phyloP scores from a whole-genome alignment of 2,888 invertebrate genomes.

The Caenorhabditis doughertyi region DNA sequence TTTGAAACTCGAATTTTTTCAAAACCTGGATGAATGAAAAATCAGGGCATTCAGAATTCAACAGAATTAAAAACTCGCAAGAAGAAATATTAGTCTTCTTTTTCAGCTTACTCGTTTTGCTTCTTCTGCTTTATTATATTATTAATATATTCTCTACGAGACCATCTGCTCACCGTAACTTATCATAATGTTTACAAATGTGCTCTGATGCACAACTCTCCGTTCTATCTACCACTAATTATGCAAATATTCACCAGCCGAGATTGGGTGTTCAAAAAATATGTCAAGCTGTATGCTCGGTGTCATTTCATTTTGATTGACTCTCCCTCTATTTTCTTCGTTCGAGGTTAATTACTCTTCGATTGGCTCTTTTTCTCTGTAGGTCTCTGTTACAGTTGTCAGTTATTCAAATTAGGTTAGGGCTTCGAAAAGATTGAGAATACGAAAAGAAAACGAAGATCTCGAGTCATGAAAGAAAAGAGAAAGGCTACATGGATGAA shows the following conservation, averaged over 20 bases:
- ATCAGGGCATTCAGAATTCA: no score
- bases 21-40: no score
- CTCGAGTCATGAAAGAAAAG: not conserved
- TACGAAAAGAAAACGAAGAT: slow-evolving; percentile 16
- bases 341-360: slow-evolving; percentile 48
- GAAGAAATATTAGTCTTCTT: no score
- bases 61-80: no score
- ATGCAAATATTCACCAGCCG: slow-evolving; percentile 39
- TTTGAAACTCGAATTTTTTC: no score
- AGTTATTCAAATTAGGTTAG: slow-evolving; percentile 51
- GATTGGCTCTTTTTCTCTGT: not conserved
- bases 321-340: slow-evolving; percentile 1
- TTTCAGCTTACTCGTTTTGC: no score
- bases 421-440: not conserved
- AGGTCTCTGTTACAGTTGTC: slow-evolving; percentile 17
- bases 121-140: not conserved
- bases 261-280: slow-evolving; percentile 41
- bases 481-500: slow-evolving; percentile 13
- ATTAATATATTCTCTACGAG: not conserved
- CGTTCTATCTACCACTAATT: slow-evolving; percentile 29
- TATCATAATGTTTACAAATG: slow-evolving; percentile 47
- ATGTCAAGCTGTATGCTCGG: slow-evolving; percentile 7
- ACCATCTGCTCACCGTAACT: slow-evolving; percentile 21
- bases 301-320: slow-evolving; percentile 51
- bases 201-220: slow-evolving; percentile 27